A percentile compares a stretch with the other conserved stretches of the same genome.
phyloP scores from a whole-genome alignment of 2,113 vertebrate genomes.

The Mellivora capensis region DNA sequence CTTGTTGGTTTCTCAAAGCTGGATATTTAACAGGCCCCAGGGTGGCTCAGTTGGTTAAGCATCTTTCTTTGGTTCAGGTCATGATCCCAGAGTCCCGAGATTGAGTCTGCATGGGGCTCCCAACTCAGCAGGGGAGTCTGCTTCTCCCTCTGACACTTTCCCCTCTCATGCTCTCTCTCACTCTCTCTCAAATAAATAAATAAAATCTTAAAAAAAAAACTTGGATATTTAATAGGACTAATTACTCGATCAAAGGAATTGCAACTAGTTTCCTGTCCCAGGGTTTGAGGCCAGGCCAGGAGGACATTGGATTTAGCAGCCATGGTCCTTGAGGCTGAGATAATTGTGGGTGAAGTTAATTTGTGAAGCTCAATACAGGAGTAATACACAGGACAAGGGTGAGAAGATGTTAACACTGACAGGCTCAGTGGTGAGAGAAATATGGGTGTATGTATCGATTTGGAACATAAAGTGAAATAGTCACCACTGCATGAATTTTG shows the following conservation, averaged over 20 bases:
- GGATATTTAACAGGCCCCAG: background rate
- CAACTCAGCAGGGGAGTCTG: too few species aligned
- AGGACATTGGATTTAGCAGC: background rate
- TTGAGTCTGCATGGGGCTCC: too few species aligned
- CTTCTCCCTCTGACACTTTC: too few species aligned
- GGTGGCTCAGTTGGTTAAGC: too few species aligned
- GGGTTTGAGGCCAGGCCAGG: background rate
- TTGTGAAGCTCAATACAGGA: background rate
- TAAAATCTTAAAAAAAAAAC: too few species aligned
- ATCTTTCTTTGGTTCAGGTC: too few species aligned
- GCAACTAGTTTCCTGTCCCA: background rate
- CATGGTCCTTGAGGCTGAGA: background rate
- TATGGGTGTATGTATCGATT: rapidly evolving
- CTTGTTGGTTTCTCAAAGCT: background rate
- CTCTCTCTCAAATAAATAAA: too few species aligned
- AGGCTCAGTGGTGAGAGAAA: background rate
- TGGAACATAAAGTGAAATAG: background rate
- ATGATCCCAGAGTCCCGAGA: too few species aligned
- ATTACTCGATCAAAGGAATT: background rate
- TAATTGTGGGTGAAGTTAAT: background rate
- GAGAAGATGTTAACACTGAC: background rate
- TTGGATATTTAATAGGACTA: background rate
- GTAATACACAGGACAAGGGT: background rate
- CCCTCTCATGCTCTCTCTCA: too few species aligned
- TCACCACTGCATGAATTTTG: background rate